These are phyloP conservation scores for Podarcis lilfordi DNA, from an alignment of 2,797 vertebrate genomes.

Conservation along the genomic window DNA sequence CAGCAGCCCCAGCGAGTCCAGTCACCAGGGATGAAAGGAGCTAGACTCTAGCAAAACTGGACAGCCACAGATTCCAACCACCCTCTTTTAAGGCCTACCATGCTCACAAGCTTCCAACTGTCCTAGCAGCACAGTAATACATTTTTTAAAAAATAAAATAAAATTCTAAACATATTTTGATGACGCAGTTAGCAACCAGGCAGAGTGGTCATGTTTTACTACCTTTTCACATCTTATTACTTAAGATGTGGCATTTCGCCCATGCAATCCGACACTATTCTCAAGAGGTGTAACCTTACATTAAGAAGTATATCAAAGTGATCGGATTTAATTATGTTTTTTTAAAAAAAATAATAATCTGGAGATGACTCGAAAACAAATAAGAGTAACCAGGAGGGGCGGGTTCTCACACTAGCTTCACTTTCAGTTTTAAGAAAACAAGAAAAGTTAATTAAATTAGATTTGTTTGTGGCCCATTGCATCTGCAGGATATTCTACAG, in stretches of 20 bases:
- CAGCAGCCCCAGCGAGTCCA: too few species aligned
- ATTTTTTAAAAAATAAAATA: too few species aligned
- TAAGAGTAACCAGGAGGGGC: not conserved
- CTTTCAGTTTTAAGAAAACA: slow-evolving; percentile 9
- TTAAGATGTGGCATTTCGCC: not conserved
- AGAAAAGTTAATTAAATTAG: slow-evolving; percentile 16
- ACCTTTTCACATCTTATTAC: not conserved
- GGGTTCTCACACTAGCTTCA: slow-evolving; percentile 24
- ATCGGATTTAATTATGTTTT: not conserved
- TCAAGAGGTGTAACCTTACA: not conserved
- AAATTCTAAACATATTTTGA: not conserved
- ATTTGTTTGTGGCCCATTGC: slow-evolving; percentile 1
- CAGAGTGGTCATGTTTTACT: not conserved
- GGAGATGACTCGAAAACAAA: slow-evolving; percentile 20
- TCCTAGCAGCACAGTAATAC: not conserved
- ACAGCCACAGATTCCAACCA: not conserved
- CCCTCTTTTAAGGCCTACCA: not conserved
- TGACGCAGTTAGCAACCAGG: not conserved
- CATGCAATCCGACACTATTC: not conserved
- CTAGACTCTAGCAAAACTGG: not conserved
- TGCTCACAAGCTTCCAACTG: slow-evolving; percentile 1
- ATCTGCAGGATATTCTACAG: not conserved
- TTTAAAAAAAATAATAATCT: not conserved
- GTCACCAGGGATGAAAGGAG: not conserved
- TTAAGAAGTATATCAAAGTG: slow-evolving; percentile 1